Base-by-base conservation (phyloP, 1,140 invertebrate species). In the Drosophila cardini region DNA sequence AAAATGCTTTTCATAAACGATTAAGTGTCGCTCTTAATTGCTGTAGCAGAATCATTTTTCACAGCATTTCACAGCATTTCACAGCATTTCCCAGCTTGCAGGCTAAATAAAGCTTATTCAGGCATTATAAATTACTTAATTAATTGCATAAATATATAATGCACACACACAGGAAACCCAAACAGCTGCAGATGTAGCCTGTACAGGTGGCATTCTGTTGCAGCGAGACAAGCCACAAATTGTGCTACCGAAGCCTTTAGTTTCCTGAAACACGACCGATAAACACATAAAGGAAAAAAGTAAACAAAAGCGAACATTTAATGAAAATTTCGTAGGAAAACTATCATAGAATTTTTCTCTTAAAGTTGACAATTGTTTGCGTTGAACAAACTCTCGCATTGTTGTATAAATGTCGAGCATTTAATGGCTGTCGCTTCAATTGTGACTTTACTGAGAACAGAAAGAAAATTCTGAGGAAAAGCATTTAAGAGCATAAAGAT, bases 101-200 rank as follows among this genome's bases (percentile, higher is more conserved):
- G 30, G 50, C 30, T 36, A 36, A 53, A 36, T 53, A 16, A 8
- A 16, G 30, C 30, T 5, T 36, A 34, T 53, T 15, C 30, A 38
- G 48, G 36, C 36, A 48, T 46, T 21, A 45, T 78, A 75, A 72
- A 86, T 82, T 67, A 60, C 63, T 40, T 72, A 48, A 82, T 82
- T 55, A 60, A 73, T 68, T 48, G 68, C 58, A 50, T 63, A 72
- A 67, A 80, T 83, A 64, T 38, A 68, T 30, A 45, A 72, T 34
- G 38, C 13, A 21, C 15, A 11, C 38, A 40, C 38, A 40, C n/a
- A 40, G 4, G 6, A 4, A 40, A 3, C n/a, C 1, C 10, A 36
- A 10, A 32, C 13, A 45, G 21, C 15, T 21, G 9, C 40, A 45
- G 7, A n/a, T n/a, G n/a, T 30, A 57, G 46, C 26, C 13, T 15